Conservation (phyloP, 37 sponge, comb jelly and placozoan genomes). For the Aplysina aerophoba region DNA sequence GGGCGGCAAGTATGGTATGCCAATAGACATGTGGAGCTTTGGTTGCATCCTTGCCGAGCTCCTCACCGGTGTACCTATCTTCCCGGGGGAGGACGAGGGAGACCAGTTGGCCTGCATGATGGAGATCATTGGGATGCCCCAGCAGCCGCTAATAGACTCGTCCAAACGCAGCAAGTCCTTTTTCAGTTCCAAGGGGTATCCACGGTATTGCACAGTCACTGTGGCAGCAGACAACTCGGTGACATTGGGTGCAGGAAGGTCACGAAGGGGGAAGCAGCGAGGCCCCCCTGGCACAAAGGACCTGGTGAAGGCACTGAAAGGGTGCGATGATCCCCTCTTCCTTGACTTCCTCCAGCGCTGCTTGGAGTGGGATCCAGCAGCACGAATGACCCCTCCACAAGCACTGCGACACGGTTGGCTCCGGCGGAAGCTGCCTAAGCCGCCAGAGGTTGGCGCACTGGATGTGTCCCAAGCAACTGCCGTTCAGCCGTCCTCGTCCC, state of each 20-base stretch:
- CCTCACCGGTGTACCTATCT: conserved; percentile 90
- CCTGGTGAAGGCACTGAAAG: conserved; percentile 85
- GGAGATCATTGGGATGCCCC: conserved; percentile 91
- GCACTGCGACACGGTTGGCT: conserved; percentile 89
- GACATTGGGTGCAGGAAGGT: conserved; percentile 71
- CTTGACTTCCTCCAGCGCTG: conserved; percentile 78
- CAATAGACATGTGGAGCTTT: conserved; percentile 99
- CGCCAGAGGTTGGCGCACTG: conserved; percentile 18
- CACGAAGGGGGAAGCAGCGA: conserved; percentile 85
- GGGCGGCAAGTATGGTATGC: conserved; percentile 93
- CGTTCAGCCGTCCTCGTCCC: conserved; percentile 38
- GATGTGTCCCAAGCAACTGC: conserved; percentile 22
- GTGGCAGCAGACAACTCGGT: conserved; percentile 72
- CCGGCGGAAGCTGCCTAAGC: conserved; percentile 51
- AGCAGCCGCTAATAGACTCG: conserved; percentile 73
- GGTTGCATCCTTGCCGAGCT: conserved; percentile 96
- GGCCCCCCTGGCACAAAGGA: conserved; percentile 88
- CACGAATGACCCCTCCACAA: conserved; percentile 72
- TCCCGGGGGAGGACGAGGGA: conserved; percentile 93
- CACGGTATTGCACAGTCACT: conserved; percentile 76
- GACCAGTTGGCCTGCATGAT: conserved; percentile 95
- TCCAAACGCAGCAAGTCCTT: conserved; percentile 79
- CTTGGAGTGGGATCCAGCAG: conserved; percentile 76
- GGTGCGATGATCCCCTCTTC: conserved; percentile 90
- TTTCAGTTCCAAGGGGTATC: conserved; percentile 81